These are phyloP conservation scores for Cynopterus brachyotis DNA, from an alignment of 2,113 vertebrate genomes.

Conservation along the genomic window DNA sequence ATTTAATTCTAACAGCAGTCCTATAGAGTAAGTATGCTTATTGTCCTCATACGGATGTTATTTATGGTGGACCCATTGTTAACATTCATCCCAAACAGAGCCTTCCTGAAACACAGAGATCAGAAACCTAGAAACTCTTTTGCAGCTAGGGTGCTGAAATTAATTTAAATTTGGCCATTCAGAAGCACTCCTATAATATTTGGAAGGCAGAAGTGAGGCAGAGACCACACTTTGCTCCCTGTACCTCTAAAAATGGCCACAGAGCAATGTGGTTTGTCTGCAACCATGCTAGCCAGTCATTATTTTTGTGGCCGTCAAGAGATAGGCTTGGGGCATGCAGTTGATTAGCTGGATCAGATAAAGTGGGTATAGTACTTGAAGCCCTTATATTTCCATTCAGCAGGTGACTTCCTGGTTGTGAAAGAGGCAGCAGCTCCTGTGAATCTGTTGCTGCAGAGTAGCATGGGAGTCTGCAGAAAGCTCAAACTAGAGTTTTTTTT, in stretches of 20 bases:
- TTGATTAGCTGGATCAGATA: neutral
- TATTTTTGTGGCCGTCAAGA: neutral
- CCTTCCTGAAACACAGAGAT: neutral
- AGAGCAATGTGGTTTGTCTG: neutral
- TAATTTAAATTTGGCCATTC: neutral
- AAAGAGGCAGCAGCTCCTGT: neutral
- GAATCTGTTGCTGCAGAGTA: neutral
- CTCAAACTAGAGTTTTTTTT: neutral
- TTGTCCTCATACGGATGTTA: neutral
- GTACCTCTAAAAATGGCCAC: neutral
- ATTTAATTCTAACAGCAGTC: neutral
- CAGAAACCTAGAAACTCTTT: neutral
- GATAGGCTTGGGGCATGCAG: neutral
- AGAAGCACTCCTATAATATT: neutral
- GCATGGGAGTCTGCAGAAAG: neutral
- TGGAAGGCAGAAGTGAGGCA: neutral
- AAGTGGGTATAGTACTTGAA: neutral
- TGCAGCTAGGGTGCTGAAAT: neutral
- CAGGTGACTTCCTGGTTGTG: neutral
- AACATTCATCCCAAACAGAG: neutral
- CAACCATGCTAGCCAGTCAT: neutral
- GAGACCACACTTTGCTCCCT: neutral
- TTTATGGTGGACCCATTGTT: neutral
- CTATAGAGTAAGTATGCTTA: neutral
- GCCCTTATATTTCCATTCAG: neutral